Conservation (phyloP, 2,888 invertebrate species). For the Melipona bicolor region DNA sequence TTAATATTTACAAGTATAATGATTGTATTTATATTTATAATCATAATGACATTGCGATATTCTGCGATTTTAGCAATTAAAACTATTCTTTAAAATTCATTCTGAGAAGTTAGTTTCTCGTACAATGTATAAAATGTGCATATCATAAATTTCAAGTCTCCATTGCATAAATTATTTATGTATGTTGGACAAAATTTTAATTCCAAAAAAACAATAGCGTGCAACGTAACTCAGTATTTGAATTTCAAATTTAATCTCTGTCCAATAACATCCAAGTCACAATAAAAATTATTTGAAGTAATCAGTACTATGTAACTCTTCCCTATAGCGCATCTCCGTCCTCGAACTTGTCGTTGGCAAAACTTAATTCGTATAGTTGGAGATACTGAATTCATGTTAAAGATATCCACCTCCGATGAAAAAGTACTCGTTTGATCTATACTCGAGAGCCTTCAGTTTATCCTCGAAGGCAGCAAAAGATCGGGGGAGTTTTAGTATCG, state of each 20-base stretch:
- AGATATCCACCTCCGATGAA: neutral
- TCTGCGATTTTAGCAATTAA: neutral
- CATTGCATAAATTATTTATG: accelerated
- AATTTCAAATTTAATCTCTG: too few relatives aligned
- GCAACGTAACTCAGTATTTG: too few relatives aligned
- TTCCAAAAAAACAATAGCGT: accelerated
- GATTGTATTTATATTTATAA: too few relatives aligned
- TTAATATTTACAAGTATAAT: neutral
- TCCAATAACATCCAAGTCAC: too few relatives aligned
- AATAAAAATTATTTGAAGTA: too few relatives aligned
- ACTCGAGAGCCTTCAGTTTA: neutral
- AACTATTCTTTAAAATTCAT: too few relatives aligned
- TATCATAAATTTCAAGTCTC: neutral
- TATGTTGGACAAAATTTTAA: accelerated
- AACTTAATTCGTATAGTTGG: neutral
- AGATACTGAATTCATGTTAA: neutral
- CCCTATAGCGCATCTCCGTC: neutral
- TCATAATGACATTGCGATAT: neutral
- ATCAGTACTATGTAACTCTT: too few relatives aligned
- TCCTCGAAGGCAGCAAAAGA: neutral
- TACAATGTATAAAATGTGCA: neutral
- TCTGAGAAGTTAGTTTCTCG: too few relatives aligned
- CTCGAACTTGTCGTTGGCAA: neutral
- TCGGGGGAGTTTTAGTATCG: neutral
- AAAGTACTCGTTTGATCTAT: neutral